Evolutionary conservation across 2,888 invertebrate species (phyloP), one percentile per base, ranked within the genome.

Genomic region (Theretra japonica): DNA sequence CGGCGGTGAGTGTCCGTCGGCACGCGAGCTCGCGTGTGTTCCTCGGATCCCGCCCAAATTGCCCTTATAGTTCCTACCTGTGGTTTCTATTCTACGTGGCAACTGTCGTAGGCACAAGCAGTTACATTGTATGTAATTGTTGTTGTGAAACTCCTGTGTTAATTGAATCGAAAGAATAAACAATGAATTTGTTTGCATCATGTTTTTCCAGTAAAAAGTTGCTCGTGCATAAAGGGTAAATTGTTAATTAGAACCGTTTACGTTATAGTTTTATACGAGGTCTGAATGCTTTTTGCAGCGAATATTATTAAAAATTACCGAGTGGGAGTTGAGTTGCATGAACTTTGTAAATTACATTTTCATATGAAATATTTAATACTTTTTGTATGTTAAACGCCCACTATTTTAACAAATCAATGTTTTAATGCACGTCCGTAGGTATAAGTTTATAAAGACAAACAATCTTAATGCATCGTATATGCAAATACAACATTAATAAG

Each of bases 21-120:
- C 94, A 94, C 92, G 94, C 92, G 69, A 94, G 70, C 4, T 93
- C 73, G 93, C 94, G 93, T 94, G 92, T 73, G 73, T 76, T 59
- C 74, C 76, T 74, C 72, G 71, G 75, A 82, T 82, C 88, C 88
- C 87, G 85, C 83, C 80, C 80, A 80, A 81, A 82, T 82, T 79
- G 81, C 79, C 78, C 73, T 75, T 73, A 80, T 73, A 75, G 73
- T 85, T 79, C 76, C 77, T 83, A 84, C 84, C 84, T 83, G 83
- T 79, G 80, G 80, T 81, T 81, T 78, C 79, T 76, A 74, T 82
- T 76, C 72, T 79, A 80, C 76, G 80, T 81, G 74, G 80, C 77
- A 79, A 79, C 81, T 77, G 77, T 79, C 77, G 74, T 73, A 74
- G 50, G 78, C 73, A 53, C n/a, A 4, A 80, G 75, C 78, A 73